These are phyloP conservation scores for Diabrotica undecimpunctata DNA, from an alignment of 1,140 invertebrate species.

Conservation along the genomic window DNA sequence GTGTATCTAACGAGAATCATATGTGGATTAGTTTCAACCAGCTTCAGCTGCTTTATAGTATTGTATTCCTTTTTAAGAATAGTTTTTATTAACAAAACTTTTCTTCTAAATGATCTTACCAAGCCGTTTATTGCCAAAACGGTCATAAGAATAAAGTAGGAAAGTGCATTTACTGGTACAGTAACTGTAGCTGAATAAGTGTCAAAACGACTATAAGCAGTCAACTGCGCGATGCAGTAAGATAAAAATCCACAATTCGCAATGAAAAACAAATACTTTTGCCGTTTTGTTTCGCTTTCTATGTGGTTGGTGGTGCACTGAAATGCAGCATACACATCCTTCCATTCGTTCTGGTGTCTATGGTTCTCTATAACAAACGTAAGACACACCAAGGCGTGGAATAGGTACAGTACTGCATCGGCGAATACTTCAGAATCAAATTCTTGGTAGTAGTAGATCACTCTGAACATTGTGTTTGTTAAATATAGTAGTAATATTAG, in stretches of 20 bases:
- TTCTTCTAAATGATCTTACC: not conserved
- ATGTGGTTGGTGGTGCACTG: not conserved
- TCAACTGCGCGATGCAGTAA: not conserved
- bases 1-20: constrained; percentile 9
- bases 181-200: not conserved
- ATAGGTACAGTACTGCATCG: not conserved
- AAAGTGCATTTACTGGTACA: not conserved
- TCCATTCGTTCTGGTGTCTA: not conserved
- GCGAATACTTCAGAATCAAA: not conserved
- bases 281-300: not conserved
- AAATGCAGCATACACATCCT: not conserved
- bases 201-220: not conserved
- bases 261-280: not conserved
- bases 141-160: constrained; percentile 11
- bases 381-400: not conserved
- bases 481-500: too few species aligned
- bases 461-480: not conserved
- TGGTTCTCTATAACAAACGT: not conserved
- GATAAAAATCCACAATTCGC: not conserved
- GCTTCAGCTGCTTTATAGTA: not conserved
- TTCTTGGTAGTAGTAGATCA: not conserved
- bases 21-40: constrained; percentile 14
- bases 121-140: constrained; percentile 18
- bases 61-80: constrained; percentile 9
- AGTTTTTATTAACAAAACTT: constrained; percentile 3